Base-by-base conservation (phyloP, 2,113 vertebrate genomes). In the Ia io region DNA sequence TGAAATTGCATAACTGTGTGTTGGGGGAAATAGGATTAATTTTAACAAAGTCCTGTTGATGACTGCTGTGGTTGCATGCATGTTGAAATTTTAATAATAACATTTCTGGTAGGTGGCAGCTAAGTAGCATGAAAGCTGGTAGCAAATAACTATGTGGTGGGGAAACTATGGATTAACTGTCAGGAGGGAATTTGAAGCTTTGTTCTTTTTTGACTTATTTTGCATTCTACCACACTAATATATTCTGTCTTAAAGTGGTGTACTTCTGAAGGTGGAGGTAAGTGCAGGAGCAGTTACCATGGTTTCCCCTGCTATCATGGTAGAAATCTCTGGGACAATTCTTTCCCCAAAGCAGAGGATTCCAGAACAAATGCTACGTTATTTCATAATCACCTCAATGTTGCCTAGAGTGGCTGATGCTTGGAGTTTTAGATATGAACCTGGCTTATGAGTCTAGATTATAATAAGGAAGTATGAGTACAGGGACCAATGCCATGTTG, bases 71-170 rank as follows among this genome's bases (percentile, higher is more conserved):
- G 44, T 90, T 93, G 30, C 70, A 73, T 82, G 71, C 51, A 77
- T 77, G 49, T 32, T 84, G 59, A 97, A 92, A 87, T 87, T 59
- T 56, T 63, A 74, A 47, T 83, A 78, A 88, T 95, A 73, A 35
- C 69, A 40, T 93, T 91, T 92, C 93, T 96, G 84, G 76, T 88
- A 91, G 83, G 65, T 95, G 63, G 85, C 84, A 96, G 53, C 35
- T 88, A 95, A 78, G 74, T 84, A 67, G 47, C 93, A 44, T 42
- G 73, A 92, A 95, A 92, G 25, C 67, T 79, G 35, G 30, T 78
- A 85, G 69, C 65, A 92, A 79, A 78, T 84, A 85, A 91, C 79
- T 94, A 1, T 86, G 40, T 84, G 61, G 40, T 80, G 40, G 76
- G 73, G 70, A 91, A 91, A 79, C 51, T 61, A 42, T 92, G 13